Evolutionary conservation across 1,140 invertebrate genomes (phyloP).

Genomic region (Magallana angulata): DNA sequence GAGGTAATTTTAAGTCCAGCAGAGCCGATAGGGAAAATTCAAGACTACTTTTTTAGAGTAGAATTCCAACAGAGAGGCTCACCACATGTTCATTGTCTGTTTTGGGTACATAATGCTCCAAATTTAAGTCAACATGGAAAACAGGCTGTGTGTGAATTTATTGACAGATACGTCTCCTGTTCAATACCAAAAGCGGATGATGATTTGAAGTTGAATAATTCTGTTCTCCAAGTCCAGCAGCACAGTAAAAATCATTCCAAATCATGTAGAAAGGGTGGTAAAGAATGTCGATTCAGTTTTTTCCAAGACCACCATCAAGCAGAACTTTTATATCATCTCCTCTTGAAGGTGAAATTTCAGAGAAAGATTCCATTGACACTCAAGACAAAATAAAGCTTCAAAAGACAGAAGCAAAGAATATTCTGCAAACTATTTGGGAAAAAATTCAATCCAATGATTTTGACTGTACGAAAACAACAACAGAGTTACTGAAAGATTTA

Average conservation of each 20-base stretch:
- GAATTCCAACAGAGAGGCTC: conserved; percentile 79
- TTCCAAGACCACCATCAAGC: conserved; percentile 45
- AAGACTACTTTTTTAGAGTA: conserved; percentile 71
- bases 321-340: conserved; percentile 35
- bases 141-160: conserved; percentile 41
- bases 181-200: background rate
- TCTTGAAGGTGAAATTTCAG: too few species aligned
- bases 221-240: conserved; percentile 12
- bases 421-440: too few species aligned
- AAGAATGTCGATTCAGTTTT: conserved; percentile 43
- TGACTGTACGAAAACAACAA: too few species aligned
- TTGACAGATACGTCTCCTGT: conserved; percentile 54
- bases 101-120: conserved; percentile 77
- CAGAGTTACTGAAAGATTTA: too few species aligned
- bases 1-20: conserved; percentile 23
- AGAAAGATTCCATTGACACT: too few species aligned
- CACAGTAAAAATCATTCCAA: conserved; percentile 48
- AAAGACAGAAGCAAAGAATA: too few species aligned
- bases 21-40: conserved; percentile 56
- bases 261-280: conserved; percentile 42
- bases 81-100: conserved; percentile 78
- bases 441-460: too few species aligned
- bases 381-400: too few species aligned
- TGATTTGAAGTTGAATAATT: conserved; percentile 36
- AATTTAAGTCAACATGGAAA: conserved; percentile 53